Evolutionary conservation across 2,888 invertebrate species (phyloP).

Genomic region (Balanococcus diminutus): DNA sequence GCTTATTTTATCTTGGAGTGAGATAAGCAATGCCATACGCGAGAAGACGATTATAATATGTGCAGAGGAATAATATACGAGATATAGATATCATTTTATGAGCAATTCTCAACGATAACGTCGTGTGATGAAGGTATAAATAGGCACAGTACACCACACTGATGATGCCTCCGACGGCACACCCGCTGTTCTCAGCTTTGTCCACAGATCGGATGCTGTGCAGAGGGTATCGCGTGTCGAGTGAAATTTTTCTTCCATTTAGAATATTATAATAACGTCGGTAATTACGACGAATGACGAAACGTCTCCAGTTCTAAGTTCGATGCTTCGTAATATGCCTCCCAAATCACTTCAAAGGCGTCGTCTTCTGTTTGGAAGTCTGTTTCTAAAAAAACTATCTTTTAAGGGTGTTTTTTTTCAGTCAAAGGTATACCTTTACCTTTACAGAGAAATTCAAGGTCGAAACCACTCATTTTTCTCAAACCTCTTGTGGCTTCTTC

Average conservation of each 20-base stretch:
- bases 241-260: neutral
- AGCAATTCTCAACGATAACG: neutral
- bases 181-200: neutral
- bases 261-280: neutral
- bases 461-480: too few relatives aligned
- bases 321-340: neutral
- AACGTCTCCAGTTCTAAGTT: neutral
- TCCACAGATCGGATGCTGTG: neutral
- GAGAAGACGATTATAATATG: neutral
- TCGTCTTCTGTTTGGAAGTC: too few relatives aligned
- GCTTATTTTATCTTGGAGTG: neutral
- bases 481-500: too few relatives aligned
- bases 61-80: neutral
- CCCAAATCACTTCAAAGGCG: too few relatives aligned
- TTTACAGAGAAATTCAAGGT: too few relatives aligned
- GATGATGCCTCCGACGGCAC: neutral
- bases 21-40: neutral
- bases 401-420: too few relatives aligned
- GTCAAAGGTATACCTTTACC: too few relatives aligned
- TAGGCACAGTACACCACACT: neutral
- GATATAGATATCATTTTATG: neutral
- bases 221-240: neutral
- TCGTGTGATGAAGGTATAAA: too few relatives aligned
- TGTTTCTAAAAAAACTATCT: too few relatives aligned
- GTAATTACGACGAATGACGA: neutral